A percentile compares a stretch with the other conserved stretches of the same genome.
These are phyloP conservation scores for Caenorhabditis sp. DNA, from an alignment of 2,888 invertebrate genomes.

Conservation along the genomic window DNA sequence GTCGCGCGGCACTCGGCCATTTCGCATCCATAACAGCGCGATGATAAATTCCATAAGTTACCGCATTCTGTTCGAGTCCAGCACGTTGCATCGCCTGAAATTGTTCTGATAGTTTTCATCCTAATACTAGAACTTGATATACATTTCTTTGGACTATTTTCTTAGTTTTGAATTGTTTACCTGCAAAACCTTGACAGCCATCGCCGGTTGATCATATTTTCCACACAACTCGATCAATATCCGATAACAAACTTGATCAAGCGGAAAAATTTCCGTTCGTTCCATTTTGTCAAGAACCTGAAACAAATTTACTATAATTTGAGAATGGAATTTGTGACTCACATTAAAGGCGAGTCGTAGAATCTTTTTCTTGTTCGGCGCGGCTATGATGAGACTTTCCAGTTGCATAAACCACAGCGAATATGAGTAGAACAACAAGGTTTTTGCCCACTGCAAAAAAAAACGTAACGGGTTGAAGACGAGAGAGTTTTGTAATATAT, in stretches of 20 bases:
- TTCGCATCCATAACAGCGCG: conserved; percentile 76
- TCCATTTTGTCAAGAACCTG: conserved; percentile 84
- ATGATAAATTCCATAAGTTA: conserved; percentile 91
- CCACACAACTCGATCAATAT: conserved; percentile 98
- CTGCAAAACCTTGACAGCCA: conserved; percentile 83
- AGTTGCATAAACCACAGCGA: conserved; percentile 94
- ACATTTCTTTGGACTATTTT: no score
- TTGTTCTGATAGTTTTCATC: no score
- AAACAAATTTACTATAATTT: no score
- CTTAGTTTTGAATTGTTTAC: no score
- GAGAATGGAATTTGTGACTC: no score
- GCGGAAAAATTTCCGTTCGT: conserved; percentile 75
- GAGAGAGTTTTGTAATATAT: no score
- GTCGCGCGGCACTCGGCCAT: conserved; percentile 58
- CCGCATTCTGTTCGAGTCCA: conserved; percentile 93
- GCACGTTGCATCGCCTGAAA: conserved; percentile 84
- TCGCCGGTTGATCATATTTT: conserved; percentile 84
- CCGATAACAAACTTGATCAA: conserved; percentile 84
- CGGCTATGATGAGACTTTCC: conserved; percentile 80
- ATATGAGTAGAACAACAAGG: conserved; percentile 74
- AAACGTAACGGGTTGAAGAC: no score
- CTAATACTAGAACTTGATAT: no score
- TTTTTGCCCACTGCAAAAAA: conserved; percentile 64
- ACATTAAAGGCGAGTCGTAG: conserved; percentile 74
- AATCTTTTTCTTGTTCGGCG: conserved; percentile 80